Evolutionary conservation across 2,888 invertebrate species (phyloP).

Genomic region (Coelopa pilipes): DNA sequence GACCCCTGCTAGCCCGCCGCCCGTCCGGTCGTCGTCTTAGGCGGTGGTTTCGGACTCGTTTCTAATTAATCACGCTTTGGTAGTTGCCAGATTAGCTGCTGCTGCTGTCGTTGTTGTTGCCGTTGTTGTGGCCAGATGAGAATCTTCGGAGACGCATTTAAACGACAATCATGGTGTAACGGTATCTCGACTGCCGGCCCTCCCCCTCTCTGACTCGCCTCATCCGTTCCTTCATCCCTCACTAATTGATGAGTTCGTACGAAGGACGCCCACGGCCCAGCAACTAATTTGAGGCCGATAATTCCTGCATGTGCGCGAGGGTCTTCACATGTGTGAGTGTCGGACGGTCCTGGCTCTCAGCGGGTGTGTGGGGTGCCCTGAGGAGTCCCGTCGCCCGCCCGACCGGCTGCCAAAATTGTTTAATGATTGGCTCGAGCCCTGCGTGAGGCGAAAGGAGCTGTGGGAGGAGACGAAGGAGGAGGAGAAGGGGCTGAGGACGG

Average conservation of each 20-base stretch:
- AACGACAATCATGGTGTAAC: slow-evolving; percentile 1
- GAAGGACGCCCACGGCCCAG: background rate
- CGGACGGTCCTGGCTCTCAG: too few relatives aligned
- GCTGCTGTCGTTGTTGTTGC: background rate
- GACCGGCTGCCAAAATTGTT: too few relatives aligned
- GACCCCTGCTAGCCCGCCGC: background rate
- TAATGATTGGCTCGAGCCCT: too few relatives aligned
- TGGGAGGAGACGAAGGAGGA: too few relatives aligned
- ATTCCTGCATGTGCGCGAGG: too few relatives aligned
- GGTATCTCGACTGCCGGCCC: background rate
- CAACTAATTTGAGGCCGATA: too few relatives aligned
- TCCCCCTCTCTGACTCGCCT: background rate
- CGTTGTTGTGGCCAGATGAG: background rate
- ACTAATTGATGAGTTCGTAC: slow-evolving; percentile 3
- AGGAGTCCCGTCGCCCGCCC: too few relatives aligned
- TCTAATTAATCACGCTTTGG: slow-evolving; percentile 17
- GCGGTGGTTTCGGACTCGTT: background rate
- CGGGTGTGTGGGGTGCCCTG: too few relatives aligned
- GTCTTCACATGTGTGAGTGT: too few relatives aligned
- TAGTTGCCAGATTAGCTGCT: background rate
- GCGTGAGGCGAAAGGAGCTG: too few relatives aligned
- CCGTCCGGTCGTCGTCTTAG: background rate
- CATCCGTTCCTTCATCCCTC: background rate
- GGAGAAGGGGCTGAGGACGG: too few relatives aligned
- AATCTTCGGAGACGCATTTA: background rate